Conservation (phyloP, 1,140 invertebrate species). For the Triops cancriformis region DNA sequence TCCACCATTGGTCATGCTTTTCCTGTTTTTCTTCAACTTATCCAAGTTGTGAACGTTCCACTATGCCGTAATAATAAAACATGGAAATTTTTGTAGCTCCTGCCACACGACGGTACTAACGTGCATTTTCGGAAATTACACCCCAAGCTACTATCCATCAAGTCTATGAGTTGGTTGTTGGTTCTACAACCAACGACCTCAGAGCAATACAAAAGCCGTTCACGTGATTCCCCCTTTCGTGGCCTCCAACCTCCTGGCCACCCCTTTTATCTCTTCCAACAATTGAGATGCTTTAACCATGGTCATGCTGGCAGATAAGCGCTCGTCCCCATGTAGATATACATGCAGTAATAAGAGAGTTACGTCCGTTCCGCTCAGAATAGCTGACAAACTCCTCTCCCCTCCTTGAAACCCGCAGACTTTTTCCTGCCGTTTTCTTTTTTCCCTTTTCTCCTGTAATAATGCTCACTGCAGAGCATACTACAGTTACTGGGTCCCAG, state of each 20-base stretch:
- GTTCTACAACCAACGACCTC: no score
- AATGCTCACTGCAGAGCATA: background rate
- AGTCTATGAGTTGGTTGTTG: no score
- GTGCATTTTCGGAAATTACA: no score
- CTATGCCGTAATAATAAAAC: no score
- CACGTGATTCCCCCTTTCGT: no score
- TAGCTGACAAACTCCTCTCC: background rate
- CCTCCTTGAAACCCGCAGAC: background rate
- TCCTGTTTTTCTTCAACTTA: no score
- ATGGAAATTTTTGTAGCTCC: no score
- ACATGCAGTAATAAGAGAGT: background rate
- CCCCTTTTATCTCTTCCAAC: background rate
- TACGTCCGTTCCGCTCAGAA: background rate
- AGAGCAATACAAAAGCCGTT: no score
- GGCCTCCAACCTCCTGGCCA: background rate
- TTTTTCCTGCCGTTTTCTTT: background rate
- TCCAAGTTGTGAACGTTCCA: no score
- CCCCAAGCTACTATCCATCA: no score
- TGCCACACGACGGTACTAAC: no score
- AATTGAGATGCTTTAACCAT: background rate
- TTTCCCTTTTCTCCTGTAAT: background rate
- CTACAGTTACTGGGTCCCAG: background rate
- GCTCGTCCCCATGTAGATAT: background rate
- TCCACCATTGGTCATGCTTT: no score
- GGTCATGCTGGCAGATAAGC: background rate